Evolutionary conservation across 2,797 vertebrate species (phyloP).

Genomic region (Mycteria americana): DNA sequence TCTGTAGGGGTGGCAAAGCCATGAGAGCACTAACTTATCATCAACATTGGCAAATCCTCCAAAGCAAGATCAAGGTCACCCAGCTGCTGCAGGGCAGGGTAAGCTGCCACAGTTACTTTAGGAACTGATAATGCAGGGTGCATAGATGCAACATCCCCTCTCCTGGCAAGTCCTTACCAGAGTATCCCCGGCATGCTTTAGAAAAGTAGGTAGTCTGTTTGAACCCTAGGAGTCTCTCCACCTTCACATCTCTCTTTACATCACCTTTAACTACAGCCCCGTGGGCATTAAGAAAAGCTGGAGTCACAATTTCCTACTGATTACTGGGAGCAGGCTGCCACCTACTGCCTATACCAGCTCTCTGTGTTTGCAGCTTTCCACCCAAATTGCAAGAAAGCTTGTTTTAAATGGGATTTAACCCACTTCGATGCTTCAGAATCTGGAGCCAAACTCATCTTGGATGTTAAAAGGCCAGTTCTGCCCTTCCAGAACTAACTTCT

Average conservation of each 20-base stretch:
- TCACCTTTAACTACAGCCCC: not conserved
- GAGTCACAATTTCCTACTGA: not conserved
- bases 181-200: not conserved
- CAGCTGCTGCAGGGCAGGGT: not conserved
- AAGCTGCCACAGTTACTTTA: not conserved
- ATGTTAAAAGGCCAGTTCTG: not conserved
- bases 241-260: not conserved
- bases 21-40: rapidly evolving
- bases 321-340: conserved; percentile 49
- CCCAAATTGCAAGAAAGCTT: not conserved
- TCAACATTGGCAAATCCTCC: not conserved
- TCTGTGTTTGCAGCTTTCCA: not conserved
- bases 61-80: not conserved
- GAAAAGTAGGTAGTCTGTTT: not conserved
- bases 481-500: not conserved
- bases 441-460: not conserved
- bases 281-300: not conserved
- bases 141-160: not conserved
- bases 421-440: not conserved
- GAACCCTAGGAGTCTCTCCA: not conserved
- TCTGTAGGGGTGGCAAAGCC: not conserved
- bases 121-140: not conserved
- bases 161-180: not conserved
- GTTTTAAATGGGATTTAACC: not conserved
- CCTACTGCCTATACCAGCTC: not conserved